Percentiles rank a stretch among this genome's conserved stretches.
Evolutionary conservation across 2,888 invertebrate genomes (phyloP).

Genomic region (Melinaea menophilus): DNA sequence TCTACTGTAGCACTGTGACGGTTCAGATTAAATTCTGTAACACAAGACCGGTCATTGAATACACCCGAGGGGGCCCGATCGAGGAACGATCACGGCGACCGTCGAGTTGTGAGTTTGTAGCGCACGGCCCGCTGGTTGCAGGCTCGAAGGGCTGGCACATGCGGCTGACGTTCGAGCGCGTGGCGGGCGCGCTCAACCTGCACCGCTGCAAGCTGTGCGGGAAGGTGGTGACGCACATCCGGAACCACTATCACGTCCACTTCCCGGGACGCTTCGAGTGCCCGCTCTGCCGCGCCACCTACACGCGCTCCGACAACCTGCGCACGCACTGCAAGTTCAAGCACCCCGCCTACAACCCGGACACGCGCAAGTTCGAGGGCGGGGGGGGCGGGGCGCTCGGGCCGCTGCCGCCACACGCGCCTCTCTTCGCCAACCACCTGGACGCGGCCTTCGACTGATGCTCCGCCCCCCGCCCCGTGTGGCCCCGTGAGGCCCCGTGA

Average conservation of each 20-base stretch:
- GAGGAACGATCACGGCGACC: neutral
- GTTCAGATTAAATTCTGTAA: slow-evolving; percentile 11
- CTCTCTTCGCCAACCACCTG: slow-evolving; percentile 78
- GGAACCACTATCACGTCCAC: slow-evolving; percentile 96
- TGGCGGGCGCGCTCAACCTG: slow-evolving; percentile 94
- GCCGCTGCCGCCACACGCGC: slow-evolving; percentile 72
- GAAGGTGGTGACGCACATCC: slow-evolving; percentile 96
- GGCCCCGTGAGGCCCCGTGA: slow-evolving; percentile 67
- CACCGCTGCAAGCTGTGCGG: slow-evolving; percentile 96
- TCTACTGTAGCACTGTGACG: slow-evolving; percentile 26
- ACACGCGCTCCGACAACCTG: slow-evolving; percentile 94
- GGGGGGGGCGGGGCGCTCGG: slow-evolving; percentile 58
- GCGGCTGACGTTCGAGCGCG: slow-evolving; percentile 95
- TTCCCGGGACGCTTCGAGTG: slow-evolving; percentile 95
- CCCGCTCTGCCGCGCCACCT: slow-evolving; percentile 92
- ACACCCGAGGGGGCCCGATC: slow-evolving; percentile 23
- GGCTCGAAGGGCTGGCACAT: slow-evolving; percentile 97
- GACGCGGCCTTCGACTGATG: slow-evolving; percentile 77
- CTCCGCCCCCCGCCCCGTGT: slow-evolving; percentile 69
- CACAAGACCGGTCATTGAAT: slow-evolving; percentile 13
- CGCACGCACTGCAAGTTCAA: slow-evolving; percentile 96
- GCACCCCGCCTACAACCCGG: slow-evolving; percentile 91
- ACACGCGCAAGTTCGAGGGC: slow-evolving; percentile 91
- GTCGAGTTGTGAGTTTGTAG: slow-evolving; percentile 32
- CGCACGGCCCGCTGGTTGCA: slow-evolving; percentile 82